phyloP scores from a whole-genome alignment of 2,888 invertebrate genomes.

The Piscicola geometra region DNA sequence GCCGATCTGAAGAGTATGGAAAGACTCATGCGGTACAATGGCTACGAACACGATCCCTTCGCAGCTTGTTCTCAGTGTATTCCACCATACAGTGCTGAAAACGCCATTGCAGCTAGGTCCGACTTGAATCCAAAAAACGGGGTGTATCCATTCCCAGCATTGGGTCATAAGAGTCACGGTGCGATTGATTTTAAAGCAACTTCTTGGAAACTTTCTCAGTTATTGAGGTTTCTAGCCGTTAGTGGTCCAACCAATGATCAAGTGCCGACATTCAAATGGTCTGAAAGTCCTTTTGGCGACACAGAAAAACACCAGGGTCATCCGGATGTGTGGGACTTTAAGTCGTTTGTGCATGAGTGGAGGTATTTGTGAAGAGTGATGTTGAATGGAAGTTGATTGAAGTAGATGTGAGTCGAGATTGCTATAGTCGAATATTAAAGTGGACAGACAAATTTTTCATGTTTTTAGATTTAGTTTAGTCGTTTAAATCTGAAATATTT shows the following conservation, averaged over 20 bases:
- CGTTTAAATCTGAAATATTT: too few relatives aligned
- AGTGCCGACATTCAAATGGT: slow-evolving; percentile 75
- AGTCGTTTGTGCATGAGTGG: slow-evolving; percentile 56
- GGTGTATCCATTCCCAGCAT: slow-evolving; percentile 66
- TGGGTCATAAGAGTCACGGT: slow-evolving; percentile 68
- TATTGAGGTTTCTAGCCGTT: slow-evolving; percentile 62
- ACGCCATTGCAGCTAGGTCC: slow-evolving; percentile 67
- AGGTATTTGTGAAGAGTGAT: background rate
- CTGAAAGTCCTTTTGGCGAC: slow-evolving; percentile 64
- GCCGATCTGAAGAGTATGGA: slow-evolving; percentile 63
- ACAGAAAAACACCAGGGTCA: slow-evolving; percentile 66
- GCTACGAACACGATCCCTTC: slow-evolving; percentile 67
- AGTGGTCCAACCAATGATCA: slow-evolving; percentile 62
- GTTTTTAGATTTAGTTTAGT: too few relatives aligned
- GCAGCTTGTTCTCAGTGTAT: slow-evolving; percentile 65
- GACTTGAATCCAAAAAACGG: slow-evolving; percentile 70
- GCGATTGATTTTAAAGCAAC: slow-evolving; percentile 66
- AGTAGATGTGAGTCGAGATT: too few relatives aligned
- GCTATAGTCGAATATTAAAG: too few relatives aligned
- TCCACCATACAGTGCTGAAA: slow-evolving; percentile 70
- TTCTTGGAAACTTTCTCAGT: slow-evolving; percentile 44
- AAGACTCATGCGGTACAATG: slow-evolving; percentile 65
- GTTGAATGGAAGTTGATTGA: too few relatives aligned
- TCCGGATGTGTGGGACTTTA: slow-evolving; percentile 71
- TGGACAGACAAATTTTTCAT: too few relatives aligned